Percentiles rank a stretch among this genome's conserved stretches.
Evolutionary conservation across 2,113 vertebrate genomes (phyloP).

Genomic region (Actenoides lindsayi): DNA sequence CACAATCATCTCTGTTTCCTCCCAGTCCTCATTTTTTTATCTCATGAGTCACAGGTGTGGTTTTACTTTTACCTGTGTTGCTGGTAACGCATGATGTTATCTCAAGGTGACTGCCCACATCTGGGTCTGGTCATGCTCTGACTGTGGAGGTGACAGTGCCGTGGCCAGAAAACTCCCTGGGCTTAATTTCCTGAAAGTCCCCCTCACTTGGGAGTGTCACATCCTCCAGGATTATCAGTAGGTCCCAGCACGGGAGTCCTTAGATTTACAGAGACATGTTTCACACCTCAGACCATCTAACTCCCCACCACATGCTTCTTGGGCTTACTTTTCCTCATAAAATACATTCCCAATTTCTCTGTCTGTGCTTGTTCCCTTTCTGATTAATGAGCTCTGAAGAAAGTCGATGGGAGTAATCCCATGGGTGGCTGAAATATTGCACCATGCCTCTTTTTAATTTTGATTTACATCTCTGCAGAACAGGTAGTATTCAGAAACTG

Average conservation of each 20-base stretch:
- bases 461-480: neutral
- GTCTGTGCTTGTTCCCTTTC: neutral
- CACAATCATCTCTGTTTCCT: neutral
- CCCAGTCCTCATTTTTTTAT: neutral
- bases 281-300: neutral
- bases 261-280: neutral
- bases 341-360: neutral
- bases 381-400: neutral
- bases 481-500: neutral
- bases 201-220: neutral
- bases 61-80: neutral
- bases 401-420: neutral
- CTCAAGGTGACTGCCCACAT: neutral
- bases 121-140: neutral
- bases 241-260: neutral
- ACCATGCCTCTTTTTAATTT: neutral
- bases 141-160: neutral
- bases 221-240: neutral
- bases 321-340: neutral
- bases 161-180: neutral
- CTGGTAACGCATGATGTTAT: neutral
- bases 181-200: slow-evolving; percentile 28
- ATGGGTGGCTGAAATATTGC: neutral
- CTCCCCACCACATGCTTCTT: neutral
- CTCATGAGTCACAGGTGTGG: neutral